These are phyloP conservation scores for Phaethornis superciliosus DNA, from an alignment of 2,113 vertebrate genomes.

Conservation along the genomic window DNA sequence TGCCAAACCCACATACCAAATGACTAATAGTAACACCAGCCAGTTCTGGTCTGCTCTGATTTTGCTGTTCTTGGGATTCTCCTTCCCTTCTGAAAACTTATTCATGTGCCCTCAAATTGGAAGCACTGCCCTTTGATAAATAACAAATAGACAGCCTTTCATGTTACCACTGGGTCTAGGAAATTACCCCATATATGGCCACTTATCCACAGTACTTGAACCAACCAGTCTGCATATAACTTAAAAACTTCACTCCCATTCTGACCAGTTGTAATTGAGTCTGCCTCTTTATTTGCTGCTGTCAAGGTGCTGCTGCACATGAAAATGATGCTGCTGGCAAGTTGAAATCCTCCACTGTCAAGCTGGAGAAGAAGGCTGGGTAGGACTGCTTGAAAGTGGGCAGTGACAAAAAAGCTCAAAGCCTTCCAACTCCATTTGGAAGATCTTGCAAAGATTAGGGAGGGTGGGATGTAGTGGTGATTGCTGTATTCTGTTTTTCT, in stretches of 20 bases:
- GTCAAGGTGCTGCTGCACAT: not conserved
- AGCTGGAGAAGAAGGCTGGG: not conserved
- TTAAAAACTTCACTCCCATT: not conserved
- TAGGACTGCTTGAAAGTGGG: not conserved
- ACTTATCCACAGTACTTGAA: not conserved
- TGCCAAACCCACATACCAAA: not conserved
- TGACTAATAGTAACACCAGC: not conserved
- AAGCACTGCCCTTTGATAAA: not conserved
- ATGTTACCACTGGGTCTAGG: not conserved
- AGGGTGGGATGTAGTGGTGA: not conserved
- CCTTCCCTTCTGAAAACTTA: not conserved
- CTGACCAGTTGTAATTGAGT: not conserved
- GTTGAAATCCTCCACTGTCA: not conserved
- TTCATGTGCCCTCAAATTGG: not conserved
- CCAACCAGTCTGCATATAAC: not conserved
- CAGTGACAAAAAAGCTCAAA: fast-evolving
- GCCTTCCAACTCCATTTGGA: not conserved
- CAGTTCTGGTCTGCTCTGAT: not conserved
- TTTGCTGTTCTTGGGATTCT: not conserved
- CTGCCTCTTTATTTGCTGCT: not conserved
- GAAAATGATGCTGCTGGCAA: not conserved
- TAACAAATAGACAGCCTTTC: not conserved
- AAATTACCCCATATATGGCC: not conserved
- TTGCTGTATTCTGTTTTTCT: not conserved
- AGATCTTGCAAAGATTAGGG: not conserved